Evolutionary conservation across 2,797 vertebrate species (phyloP), one percentile per base, ranked within the genome.

Genomic region (Acanthopagrus latus): DNA sequence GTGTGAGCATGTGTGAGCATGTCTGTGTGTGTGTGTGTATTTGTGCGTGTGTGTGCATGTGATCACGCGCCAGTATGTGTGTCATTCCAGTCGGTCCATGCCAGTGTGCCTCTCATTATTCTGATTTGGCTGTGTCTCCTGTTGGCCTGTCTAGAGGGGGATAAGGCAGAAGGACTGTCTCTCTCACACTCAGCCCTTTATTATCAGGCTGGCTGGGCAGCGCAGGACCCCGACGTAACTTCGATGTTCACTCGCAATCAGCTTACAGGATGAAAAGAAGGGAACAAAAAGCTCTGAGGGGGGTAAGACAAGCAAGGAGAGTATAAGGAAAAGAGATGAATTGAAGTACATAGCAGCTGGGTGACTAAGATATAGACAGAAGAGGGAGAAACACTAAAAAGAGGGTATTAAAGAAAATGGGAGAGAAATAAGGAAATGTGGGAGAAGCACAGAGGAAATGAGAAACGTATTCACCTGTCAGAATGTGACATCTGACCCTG

Each of bases 21-120:
- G 70, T 2, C 65, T 8, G 70, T 16, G 66, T 9, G 66, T 18
- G 64, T 13, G 51, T 13, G 17, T 17, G 65, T 54, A 77, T 70
- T 82, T 23, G 18, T 20, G 70, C 2, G 68, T 8, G 70, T 14
- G 66, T 7, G 64, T 17, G 64, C 58, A 63, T 64, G 78, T 47
- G 84, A 72, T 83, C 72, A 62, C 38, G 70, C 64, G 82, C 71
- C 75, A 82, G 82, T 89, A 76, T 88, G 87, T 89, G 91, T 88
- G 88, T 91, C 88, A 89, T 86, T 92, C 89, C 89, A 93, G 88
- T 91, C 71, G 67, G 86, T 87, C 91, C 89, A 89, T 90, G 90
- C 82, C 93, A 91, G 86, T 88, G 87, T 78, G 91, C 83, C 69
- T 92, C 94, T 95, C 94, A 95, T 95, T 95, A 96, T 94, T 95